Percentiles rank a stretch among this genome's conserved stretches.
These are phyloP conservation scores for Nymphicus hollandicus DNA, from an alignment of 2,113 vertebrate species.

Conservation along the genomic window DNA sequence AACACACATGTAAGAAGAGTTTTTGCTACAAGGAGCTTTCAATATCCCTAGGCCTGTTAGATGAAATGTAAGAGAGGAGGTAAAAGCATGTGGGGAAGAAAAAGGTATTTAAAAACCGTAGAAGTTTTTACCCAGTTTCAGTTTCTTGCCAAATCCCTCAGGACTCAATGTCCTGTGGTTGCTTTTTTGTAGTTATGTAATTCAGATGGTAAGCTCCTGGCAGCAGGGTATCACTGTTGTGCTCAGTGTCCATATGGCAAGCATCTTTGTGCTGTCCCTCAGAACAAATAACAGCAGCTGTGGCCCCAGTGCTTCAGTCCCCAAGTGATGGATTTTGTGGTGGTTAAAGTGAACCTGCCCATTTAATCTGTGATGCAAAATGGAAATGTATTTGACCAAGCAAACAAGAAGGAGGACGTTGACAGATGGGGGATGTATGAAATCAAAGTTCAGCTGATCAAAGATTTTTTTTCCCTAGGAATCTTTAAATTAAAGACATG, in stretches of 20 bases:
- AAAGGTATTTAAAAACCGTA: neutral
- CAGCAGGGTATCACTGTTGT: neutral
- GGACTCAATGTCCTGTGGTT: neutral
- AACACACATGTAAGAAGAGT: accelerated
- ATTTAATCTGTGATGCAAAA: neutral
- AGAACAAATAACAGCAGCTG: neutral
- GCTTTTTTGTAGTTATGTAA: neutral
- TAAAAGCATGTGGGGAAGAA: neutral
- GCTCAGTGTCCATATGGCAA: neutral
- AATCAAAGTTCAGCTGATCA: neutral
- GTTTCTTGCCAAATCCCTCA: neutral
- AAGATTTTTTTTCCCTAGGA: neutral
- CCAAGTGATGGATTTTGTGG: neutral
- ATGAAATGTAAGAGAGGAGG: neutral
- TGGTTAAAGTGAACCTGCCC: neutral
- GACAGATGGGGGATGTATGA: neutral
- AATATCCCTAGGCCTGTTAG: accelerated
- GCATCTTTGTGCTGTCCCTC: neutral
- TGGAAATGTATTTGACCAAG: neutral
- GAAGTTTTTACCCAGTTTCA: neutral
- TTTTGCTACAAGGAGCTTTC: neutral
- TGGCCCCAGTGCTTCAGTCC: neutral
- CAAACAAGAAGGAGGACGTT: neutral
- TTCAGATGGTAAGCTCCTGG: neutral
- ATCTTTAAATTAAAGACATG: neutral